Percentiles rank a stretch among this genome's conserved stretches.
These are phyloP conservation scores for Cynodonichthys magdalenae DNA, from an alignment of 2,797 vertebrate genomes.

Conservation along the genomic window DNA sequence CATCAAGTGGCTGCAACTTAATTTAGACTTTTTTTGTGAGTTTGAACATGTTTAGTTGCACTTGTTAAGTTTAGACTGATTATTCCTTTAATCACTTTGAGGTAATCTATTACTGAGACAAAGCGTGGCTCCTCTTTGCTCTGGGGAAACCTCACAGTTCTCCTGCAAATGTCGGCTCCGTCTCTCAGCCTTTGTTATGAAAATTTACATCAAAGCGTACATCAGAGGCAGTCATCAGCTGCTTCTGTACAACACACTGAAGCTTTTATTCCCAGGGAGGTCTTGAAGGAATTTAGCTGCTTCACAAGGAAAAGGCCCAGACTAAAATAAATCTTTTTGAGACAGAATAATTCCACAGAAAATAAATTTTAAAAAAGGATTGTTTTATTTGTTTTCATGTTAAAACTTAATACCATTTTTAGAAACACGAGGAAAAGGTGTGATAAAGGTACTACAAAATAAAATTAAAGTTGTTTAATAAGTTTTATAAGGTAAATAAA, in stretches of 20 bases:
- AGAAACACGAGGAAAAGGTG: too few species aligned
- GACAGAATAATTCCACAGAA: neutral
- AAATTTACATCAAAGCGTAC: conserved; percentile 47
- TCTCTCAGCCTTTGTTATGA: conserved; percentile 49
- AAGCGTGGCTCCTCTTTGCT: conserved; percentile 6
- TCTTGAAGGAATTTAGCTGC: conserved; percentile 39
- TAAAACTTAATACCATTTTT: too few species aligned
- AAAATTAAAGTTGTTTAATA: too few species aligned
- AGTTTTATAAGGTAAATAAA: too few species aligned
- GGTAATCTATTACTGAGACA: neutral
- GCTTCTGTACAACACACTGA: conserved; percentile 6
- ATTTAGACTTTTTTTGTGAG: too few species aligned
- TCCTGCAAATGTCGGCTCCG: conserved; percentile 51
- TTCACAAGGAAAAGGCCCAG: conserved; percentile 31
- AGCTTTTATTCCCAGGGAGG: conserved; percentile 51
- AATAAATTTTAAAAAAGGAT: neutral
- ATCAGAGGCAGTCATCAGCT: conserved; percentile 38
- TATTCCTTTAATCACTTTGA: conserved; percentile 5
- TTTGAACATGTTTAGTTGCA: neutral
- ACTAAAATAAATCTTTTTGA: conserved; percentile 26
- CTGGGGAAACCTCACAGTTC: conserved; percentile 7
- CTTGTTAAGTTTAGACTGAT: neutral
- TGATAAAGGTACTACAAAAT: too few species aligned
- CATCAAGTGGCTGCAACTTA: neutral
- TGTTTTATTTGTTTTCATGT: too few species aligned